These are phyloP conservation scores for Bombus consobrinus DNA, from an alignment of 1,140 invertebrate species.

Conservation along the genomic window DNA sequence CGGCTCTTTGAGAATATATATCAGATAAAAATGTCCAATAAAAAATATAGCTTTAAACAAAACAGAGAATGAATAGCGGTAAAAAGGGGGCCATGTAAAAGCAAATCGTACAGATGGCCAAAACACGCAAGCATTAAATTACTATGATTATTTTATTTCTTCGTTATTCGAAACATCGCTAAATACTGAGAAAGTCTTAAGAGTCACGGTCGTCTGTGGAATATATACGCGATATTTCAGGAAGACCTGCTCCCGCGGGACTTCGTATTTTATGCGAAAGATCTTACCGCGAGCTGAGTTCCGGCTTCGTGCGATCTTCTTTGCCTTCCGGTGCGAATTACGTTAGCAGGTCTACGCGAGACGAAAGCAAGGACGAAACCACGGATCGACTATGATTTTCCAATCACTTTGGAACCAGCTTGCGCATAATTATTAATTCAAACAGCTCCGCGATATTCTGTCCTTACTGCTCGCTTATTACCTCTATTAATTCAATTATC, in stretches of 20 bases:
- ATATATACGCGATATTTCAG: slow-evolving; percentile 46
- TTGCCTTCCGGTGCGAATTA: slow-evolving; percentile 56
- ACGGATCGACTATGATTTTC: slow-evolving; percentile 22
- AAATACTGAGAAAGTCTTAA: not conserved
- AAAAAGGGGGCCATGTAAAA: too few species aligned
- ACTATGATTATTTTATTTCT: too few species aligned
- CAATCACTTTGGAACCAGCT: slow-evolving; percentile 22
- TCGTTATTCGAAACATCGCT: not conserved
- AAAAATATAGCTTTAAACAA: too few species aligned
- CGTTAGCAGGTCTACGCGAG: slow-evolving; percentile 21
- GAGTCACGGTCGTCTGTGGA: not conserved
- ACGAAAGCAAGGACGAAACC: slow-evolving; percentile 21
- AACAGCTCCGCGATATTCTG: not conserved
- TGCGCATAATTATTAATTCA: not conserved
- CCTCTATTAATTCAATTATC: not conserved
- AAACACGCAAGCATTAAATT: too few species aligned
- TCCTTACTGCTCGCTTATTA: too few species aligned
- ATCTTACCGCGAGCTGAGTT: slow-evolving; percentile 55
- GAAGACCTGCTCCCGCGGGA: slow-evolving; percentile 33
- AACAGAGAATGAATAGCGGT: too few species aligned
- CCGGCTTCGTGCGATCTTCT: slow-evolving; percentile 60
- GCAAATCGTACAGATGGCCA: too few species aligned
- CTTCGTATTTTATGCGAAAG: slow-evolving; percentile 58
- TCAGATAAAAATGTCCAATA: too few species aligned
- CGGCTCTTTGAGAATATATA: too few species aligned